Base-by-base conservation (phyloP, 2,888 invertebrate genomes). In the Drosophila percnosoma region DNA sequence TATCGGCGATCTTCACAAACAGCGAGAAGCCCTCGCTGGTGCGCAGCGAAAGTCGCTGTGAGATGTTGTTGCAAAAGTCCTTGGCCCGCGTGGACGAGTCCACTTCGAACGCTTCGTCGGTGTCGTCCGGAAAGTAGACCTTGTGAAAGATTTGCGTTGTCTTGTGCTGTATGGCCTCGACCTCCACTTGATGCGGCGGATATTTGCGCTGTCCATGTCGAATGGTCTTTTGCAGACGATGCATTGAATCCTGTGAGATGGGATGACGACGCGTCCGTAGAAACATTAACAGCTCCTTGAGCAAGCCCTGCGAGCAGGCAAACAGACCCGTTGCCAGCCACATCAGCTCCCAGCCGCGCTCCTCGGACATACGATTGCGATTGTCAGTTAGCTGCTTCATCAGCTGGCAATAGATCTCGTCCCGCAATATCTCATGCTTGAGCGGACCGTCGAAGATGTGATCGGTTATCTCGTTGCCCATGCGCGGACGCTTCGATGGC, bases 71-170 rank as follows among this genome's bases (percentile, higher is more conserved):
- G 93, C 99, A 99, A 94, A 99, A 99, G 93, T 99, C 99, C 93
- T 99, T 99, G 55, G 99, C 99, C 88, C 99, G 95, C 7, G 99
- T 99, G 54, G 99, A 98, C 1, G 99, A 99, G 93, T 99, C 99
- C 4, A 99, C 99, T 94, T 99, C 99, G 92, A 99, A 99, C 5
- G 99, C 99, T 94, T 99, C 99, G 91, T 99, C 99, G 0, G 99
- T 99, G 90, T 99, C 99, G 92, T 99, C 99, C 0, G 99, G 99
- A 93, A 99, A 99, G 93, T 99, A 99, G 10, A 99, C 99, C 94
- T 99, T 99, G 93, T 99, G 99, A 94, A 99, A 99, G 93, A 99
- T 99, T 94, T 99, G 99, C 34, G 99, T 99, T 0, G 99, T 99
- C 94, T 99, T 99, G 93, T 99, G 99, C 93, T 99, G 99, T 90